Base-by-base conservation (phyloP, 1,140 invertebrate genomes). In the Apis laboriosa region DNA sequence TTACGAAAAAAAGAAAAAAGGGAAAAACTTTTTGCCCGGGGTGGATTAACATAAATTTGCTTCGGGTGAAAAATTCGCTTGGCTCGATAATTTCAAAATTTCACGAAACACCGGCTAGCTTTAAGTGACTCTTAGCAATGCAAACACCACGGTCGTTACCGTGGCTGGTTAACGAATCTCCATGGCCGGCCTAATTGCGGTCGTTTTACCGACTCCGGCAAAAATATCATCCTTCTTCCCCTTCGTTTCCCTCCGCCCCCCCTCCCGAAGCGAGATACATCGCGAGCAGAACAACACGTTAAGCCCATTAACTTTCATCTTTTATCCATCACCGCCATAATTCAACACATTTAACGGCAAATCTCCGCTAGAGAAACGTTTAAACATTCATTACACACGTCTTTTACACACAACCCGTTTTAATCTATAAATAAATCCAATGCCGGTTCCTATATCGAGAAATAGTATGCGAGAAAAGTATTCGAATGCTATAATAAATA, bases 31-130 rank as follows among this genome's bases (percentile, higher is more conserved):
- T 85, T 72, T 17, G 11, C 53, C 61, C 53, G 53, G 53, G 53
- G 56, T 11, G 75, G 56, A 88, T 85, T 87, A 88, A 83, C 86
- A 78, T 87, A 85, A 88, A 88, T 77, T 87, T 70, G 67, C 87
- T 64, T 73, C 83, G 66, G 56, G n/a, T 8, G 67, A 58, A 28
- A 21, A 58, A 78, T 61, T 60, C 64, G 56, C 61, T 61, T 67
- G 56, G 51, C 60, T 60, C 58, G 76, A 86, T 87, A 85, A 87
- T 87, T 84, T 72, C 61, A 53, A 76, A 88, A 88, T 85, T 88
- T 88, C 64, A 66, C 86, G 78, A 78, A 43, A 67, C 83, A 84
- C 21, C 78, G 78, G 21, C 58, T 64, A 66, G 60, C 56, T 80
- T 74, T 80, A 84, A 87, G 72, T 53, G 72, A 80, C 61, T 84